Evolutionary conservation across 2,797 vertebrate genomes (phyloP), one percentile per base, ranked within the genome.

Genomic region (Aselliscus stoliczkanus): DNA sequence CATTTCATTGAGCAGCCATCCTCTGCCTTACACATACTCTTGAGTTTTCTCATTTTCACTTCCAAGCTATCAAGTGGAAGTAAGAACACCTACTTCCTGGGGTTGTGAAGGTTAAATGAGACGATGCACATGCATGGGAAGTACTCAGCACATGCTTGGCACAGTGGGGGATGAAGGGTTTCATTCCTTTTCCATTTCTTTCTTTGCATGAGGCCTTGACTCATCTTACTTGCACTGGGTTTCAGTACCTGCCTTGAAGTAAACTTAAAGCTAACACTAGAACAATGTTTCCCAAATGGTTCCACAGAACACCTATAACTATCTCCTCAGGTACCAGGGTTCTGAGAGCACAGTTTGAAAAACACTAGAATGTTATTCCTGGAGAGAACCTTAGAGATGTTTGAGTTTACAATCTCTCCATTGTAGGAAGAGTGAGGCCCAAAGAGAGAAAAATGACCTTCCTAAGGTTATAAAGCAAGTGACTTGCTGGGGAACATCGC

Each of bases 41-140:
- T 70, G 44, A 9, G 4, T 88, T 90, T 87, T 34, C 29, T 72
- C 18, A 17, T 9, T 42, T 83, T 75, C 58, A 50, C 14, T 72
- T 62, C 50, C 4, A 47, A 81, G 47, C 3, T 76, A 3, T 62
- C 31, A 79, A 47, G 25, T 42, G n/a, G 14, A 81, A 54, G 21
- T 83, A 62, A 83, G 47, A 69, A 13, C 23, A 14, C 1, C 47
- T 18, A 12, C 29, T 69, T 85, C 11, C 6, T 65, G 34, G 14
- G 29, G 5, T 62, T 90, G 47, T 80, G 39, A 80, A 90, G 34
- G 58, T 65, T 37, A 80, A 79, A 60, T 8, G 17, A 50, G 29
- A 25, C 23, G 29, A 42, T 4, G 1, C 4, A 0, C 7, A 42
- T 4, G 1, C 4, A 0, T 6, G 25, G 13, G 12, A 44, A 64